Conservation (phyloP, 2,797 vertebrate species). For the Rhadinocentrus ornatus region DNA sequence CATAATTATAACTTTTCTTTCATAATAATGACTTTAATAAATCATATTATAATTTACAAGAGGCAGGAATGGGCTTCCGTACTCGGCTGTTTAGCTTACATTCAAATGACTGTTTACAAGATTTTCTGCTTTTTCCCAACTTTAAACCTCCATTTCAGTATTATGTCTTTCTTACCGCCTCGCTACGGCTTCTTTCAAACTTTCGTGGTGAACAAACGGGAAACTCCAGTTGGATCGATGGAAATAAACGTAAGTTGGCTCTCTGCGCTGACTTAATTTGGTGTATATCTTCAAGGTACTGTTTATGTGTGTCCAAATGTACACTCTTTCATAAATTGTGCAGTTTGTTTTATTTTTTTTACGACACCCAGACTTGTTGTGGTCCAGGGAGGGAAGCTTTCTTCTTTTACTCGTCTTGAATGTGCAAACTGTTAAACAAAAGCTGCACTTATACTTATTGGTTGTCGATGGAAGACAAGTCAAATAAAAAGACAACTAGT, state of each 20-base stretch:
- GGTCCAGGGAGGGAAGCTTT: slow-evolving; percentile 56
- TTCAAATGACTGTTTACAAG: slow-evolving; percentile 83
- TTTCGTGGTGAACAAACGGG: slow-evolving; percentile 57
- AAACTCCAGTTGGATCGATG: slow-evolving; percentile 56
- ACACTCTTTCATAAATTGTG: slow-evolving; percentile 53
- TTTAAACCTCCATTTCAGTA: slow-evolving; percentile 69
- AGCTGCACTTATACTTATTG: slow-evolving; percentile 61
- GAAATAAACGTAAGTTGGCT: slow-evolving; percentile 62
- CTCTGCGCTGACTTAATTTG: slow-evolving; percentile 58
- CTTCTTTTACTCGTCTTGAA: slow-evolving; percentile 50
- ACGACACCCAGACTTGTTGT: slow-evolving; percentile 61
- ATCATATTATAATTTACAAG: too few species aligned
- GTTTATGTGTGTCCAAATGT: slow-evolving; percentile 72
- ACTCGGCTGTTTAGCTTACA: slow-evolving; percentile 81
- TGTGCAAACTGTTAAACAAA: slow-evolving; percentile 56
- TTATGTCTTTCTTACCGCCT: slow-evolving; percentile 67
- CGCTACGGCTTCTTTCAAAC: background rate
- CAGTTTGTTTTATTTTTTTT: slow-evolving; percentile 37
- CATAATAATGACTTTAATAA: too few species aligned
- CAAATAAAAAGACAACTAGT: slow-evolving; percentile 44
- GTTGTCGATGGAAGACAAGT: slow-evolving; percentile 41
- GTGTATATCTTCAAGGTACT: slow-evolving; percentile 76
- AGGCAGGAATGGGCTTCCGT: background rate
- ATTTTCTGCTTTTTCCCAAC: slow-evolving; percentile 53
- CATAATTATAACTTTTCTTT: too few species aligned